Base-by-base conservation (phyloP, 1,140 invertebrate species). In the Amphibalanus amphitrite region DNA sequence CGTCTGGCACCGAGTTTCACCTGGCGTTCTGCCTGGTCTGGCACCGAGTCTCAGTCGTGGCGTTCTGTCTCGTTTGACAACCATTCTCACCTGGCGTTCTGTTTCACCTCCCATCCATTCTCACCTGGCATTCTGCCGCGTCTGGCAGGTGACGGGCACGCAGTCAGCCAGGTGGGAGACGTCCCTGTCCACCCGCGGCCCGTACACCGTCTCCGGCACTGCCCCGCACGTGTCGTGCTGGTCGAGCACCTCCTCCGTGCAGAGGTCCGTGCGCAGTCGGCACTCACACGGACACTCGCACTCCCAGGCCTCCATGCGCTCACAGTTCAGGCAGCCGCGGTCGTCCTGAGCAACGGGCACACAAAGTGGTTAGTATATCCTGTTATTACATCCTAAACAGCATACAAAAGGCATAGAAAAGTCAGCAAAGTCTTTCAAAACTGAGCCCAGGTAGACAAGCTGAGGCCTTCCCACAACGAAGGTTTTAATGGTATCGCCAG, bases 261-360 rank as follows among this genome's bases (percentile, higher is more conserved):
- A 86, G 75, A 89, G 85, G 25, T 86, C 85, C 71, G 84, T 79
- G 76, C 89, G 86, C 38, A 94, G 82, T 25, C 87, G 88, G 79
- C 93, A 97, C 79, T 97, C 93, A 79, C 93, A 97, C 0, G 93
- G 93, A 81, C 93, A 97, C 79, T 97, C 94, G 76, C 93, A 96
- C 76, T 94, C 92, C 10, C 86, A 92, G 81, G 93, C 92, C 78
- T 95, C 94, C 91, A 95, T 93, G 28, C 92, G 85, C 79, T 93
- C 89, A 78, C 93, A 97, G 78, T 95, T 95, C 6, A 97, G 82
- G 78, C 93, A 97, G 0, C 90, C 81, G 28, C 92, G 85, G 79
- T 95, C 91, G 72, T 89, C 84, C 86, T 88, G 76, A 38, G 4
- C n/a, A n/a, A n/a, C n/a, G n/a, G n/a, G n/a, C n/a, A n/a, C n/a